These are phyloP conservation scores for Plodia interpunctella DNA, from an alignment of 1,140 invertebrate genomes.

Conservation along the genomic window DNA sequence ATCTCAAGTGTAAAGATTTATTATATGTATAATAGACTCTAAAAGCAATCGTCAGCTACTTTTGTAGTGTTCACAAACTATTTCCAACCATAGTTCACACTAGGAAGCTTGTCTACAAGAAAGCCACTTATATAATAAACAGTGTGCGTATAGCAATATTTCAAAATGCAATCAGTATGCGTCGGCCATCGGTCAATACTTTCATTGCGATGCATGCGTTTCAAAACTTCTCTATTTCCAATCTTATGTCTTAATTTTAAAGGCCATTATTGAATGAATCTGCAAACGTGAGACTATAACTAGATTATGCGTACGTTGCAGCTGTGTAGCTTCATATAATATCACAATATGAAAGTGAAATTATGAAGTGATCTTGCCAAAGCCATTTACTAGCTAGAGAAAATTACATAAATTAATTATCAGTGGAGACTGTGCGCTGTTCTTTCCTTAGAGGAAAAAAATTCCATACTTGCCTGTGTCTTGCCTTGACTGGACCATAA, in stretches of 20 bases:
- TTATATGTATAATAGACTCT: too few species aligned
- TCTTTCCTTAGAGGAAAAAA: too few species aligned
- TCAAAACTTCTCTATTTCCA: not conserved
- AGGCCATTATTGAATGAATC: not conserved
- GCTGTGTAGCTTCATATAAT: not conserved
- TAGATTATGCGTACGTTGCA: not conserved
- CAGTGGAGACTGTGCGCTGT: too few species aligned
- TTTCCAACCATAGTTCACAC: not conserved
- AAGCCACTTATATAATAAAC: not conserved
- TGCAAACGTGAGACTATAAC: not conserved
- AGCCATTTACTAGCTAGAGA: too few species aligned
- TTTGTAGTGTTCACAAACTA: not conserved
- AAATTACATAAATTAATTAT: too few species aligned
- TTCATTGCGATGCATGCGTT: not conserved
- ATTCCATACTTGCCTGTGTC: too few species aligned
- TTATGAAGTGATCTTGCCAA: too few species aligned
- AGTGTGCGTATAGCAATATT: not conserved
- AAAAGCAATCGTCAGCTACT: too few species aligned
- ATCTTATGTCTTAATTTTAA: not conserved
- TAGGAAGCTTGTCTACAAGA: not conserved
- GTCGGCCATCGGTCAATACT: not conserved
- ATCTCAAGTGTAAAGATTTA: too few species aligned
- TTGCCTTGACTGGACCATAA: not conserved
- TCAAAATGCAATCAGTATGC: not conserved
- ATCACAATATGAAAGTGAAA: too few species aligned